phyloP scores from a whole-genome alignment of 1,140 invertebrate genomes.

The Drosophila nigrodunni region DNA sequence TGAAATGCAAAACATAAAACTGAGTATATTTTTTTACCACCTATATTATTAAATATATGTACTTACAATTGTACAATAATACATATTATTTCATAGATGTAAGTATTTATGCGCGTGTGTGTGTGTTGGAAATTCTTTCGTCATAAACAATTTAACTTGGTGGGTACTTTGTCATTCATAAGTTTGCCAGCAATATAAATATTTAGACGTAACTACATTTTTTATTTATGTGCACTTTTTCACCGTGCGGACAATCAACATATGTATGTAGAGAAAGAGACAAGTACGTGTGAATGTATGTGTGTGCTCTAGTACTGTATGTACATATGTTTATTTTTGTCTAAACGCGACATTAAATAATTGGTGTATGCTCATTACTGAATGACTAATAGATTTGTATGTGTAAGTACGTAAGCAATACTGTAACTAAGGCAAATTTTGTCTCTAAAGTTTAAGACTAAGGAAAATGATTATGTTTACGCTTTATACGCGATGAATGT shows the following conservation, averaged over 20 bases:
- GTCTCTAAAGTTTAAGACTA: neutral
- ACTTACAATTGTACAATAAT: constrained; percentile 6
- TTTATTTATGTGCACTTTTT: constrained; percentile 5
- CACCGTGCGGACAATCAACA: neutral
- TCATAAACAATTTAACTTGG: constrained; percentile 29
- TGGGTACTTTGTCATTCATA: constrained; percentile 12
- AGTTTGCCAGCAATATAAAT: constrained; percentile 11
- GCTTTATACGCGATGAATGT: neutral
- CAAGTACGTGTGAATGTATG: neutral
- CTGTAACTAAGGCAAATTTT: neutral
- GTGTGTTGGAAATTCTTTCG: constrained; percentile 26
- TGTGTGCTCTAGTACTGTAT: too few relatives aligned
- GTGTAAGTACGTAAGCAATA: neutral
- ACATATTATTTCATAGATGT: constrained; percentile 9
- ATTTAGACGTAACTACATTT: constrained; percentile 12
- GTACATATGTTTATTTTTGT: constrained; percentile 9
- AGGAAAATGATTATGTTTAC: neutral
- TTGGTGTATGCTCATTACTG: constrained; percentile 1
- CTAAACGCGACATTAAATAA: constrained; percentile 9
- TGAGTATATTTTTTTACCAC: neutral
- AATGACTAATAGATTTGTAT: constrained; percentile 13
- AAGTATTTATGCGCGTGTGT: constrained; percentile 12
- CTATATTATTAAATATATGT: constrained; percentile 22
- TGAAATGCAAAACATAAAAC: neutral
- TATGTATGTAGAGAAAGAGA: too few relatives aligned